Base-by-base conservation (phyloP, 2,113 vertebrate genomes). In the Merops nubicus region DNA sequence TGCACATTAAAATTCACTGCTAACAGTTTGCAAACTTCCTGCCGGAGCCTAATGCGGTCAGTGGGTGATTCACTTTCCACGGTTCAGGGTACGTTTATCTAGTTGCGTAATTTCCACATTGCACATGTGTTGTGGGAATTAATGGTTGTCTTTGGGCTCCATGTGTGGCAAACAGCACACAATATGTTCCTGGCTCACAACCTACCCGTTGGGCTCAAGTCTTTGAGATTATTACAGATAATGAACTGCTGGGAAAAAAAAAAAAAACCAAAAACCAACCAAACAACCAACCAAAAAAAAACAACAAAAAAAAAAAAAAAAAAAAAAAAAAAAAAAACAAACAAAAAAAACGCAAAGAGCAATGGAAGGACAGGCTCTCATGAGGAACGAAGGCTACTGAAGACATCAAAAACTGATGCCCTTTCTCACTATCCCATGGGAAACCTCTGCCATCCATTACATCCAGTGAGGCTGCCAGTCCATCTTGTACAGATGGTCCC, bases 101-200 rank as follows among this genome's bases (percentile, higher is more conserved):
- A 53, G 6, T 8, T 53, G 16, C 17, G 38, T 36, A 12, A 36
- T 57, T 86, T 48, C 25, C 28, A 56, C 78, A 14, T 19, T 51
- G 19, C 6, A 5, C 19, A 13, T 0, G 8, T 40, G 19, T 15
- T 73, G 16, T 40, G 11, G 74, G 53, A 57, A 77, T 38, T 11
- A 48, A 48, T 11, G 28, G 48, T 15, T 15, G 12, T 40, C 19
- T 79, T 38, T 38, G 43, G 31, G 43, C 15, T 21, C 36, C 12
- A 13, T 2, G 19, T n/a, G 20, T 2, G 15, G 68, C 36, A 82
- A 0, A 0, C 3, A 84, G 54, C 34, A 36, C 34, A 36, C 57
- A 51, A n/a, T 4, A 63, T 1, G 2, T 19, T 72, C 25, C n/a
- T 78, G 31, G 11, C n/a, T 25, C 45, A 87, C 14, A 77, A 38